Conservation (phyloP, 2,113 vertebrate species). For the Pygoscelis antarcticus region DNA sequence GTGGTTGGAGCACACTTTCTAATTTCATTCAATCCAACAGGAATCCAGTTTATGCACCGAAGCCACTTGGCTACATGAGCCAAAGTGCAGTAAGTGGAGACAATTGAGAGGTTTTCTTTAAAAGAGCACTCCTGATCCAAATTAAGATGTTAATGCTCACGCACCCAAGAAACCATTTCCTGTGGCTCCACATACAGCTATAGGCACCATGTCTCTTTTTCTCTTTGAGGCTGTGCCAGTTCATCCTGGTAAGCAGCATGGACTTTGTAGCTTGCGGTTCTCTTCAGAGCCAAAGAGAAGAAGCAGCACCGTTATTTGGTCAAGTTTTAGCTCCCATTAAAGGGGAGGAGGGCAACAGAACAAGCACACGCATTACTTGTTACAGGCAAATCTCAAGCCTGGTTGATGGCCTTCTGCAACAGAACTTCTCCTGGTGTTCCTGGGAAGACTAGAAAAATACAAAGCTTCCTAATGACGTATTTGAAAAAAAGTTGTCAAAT, state of each 20-base stretch:
- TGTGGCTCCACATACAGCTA: background rate
- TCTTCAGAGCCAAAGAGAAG: background rate
- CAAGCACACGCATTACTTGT: background rate
- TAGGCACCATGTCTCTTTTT: background rate
- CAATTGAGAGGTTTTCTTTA: conserved; percentile 6
- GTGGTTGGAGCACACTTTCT: background rate
- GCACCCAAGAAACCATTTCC: background rate
- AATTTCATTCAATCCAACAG: background rate
- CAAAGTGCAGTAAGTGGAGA: background rate
- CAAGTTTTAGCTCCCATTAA: background rate
- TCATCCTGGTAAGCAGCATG: background rate
- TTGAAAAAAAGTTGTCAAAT: background rate
- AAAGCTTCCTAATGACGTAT: background rate
- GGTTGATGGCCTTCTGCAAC: background rate
- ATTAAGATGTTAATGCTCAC: background rate
- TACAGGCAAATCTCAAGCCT: background rate
- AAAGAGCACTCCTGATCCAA: background rate
- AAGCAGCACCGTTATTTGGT: background rate
- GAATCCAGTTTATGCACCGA: background rate
- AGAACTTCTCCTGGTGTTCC: background rate
- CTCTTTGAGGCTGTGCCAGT: background rate
- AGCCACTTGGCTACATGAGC: background rate
- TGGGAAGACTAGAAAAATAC: background rate
- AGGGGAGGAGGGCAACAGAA: background rate
- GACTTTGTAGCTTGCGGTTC: background rate